Evolutionary conservation across 2,113 vertebrate genomes (phyloP).

Genomic region (Colius striatus): DNA sequence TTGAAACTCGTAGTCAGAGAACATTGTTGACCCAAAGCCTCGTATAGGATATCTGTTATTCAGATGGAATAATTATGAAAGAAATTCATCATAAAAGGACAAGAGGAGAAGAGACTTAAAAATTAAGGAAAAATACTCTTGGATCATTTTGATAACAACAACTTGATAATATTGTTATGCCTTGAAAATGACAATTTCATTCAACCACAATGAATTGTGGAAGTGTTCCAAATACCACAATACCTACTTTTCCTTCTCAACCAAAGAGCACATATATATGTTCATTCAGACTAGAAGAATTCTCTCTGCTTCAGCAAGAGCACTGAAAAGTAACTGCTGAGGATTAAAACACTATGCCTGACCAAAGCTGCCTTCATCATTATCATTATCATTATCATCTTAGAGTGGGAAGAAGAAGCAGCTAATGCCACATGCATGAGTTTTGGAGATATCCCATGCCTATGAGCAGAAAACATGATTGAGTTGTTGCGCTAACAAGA

Average conservation of each 20-base stretch:
- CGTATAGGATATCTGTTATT: neutral
- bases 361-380: neutral
- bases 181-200: slow-evolving; percentile 22
- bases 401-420: neutral
- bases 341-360: neutral
- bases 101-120: neutral
- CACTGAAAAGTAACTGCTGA: neutral
- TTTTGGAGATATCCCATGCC: neutral
- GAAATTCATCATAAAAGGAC: neutral
- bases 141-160: slow-evolving; percentile 11
- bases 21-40: neutral
- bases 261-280: neutral
- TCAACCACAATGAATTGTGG: neutral
- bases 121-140: neutral
- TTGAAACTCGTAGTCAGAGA: neutral
- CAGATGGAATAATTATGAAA: slow-evolving; percentile 9
- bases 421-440: neutral
- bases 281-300: neutral
- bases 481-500: neutral
- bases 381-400: neutral
- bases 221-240: neutral
- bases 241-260: neutral
- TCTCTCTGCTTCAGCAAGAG: neutral
- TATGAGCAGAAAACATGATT: neutral
- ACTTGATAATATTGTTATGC: neutral